Evolutionary conservation across 2,113 vertebrate genomes (phyloP).

Genomic region (Cervus canadensis): DNA sequence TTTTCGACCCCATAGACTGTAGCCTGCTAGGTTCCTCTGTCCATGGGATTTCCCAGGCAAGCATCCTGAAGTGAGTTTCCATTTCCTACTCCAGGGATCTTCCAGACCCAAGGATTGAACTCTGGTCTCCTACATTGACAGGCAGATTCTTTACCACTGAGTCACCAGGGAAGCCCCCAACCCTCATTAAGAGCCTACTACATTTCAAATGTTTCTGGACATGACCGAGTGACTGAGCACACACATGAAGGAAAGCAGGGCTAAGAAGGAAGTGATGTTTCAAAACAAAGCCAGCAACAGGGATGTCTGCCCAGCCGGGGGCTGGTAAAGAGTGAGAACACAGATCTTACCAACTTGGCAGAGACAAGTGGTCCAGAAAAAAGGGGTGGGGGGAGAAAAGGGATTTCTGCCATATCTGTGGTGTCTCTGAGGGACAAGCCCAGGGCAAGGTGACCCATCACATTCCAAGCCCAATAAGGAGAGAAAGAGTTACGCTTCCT

Average conservation of each 20-base stretch:
- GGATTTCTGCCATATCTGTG: no score
- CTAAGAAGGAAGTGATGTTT: background rate
- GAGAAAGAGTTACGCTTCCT: background rate
- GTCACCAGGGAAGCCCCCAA: background rate
- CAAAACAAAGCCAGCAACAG: background rate
- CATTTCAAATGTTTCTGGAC: background rate
- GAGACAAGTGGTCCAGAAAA: background rate
- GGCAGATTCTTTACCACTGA: background rate
- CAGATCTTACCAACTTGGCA: background rate
- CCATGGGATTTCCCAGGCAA: background rate
- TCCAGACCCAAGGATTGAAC: background rate
- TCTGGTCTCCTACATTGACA: fast-evolving
- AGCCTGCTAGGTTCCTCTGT: background rate
- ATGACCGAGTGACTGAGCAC: background rate
- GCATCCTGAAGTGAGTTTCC: background rate
- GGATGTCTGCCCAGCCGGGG: background rate
- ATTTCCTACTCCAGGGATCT: background rate
- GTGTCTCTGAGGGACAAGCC: background rate
- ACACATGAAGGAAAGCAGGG: background rate
- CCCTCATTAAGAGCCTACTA: background rate
- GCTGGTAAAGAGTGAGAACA: fast-evolving
- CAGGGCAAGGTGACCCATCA: background rate
- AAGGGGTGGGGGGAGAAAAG: background rate
- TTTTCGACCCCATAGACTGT: background rate
- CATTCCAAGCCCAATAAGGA: background rate